Evolutionary conservation across 2,888 invertebrate species (phyloP).

Genomic region (Macrosoma leucophasiata): DNA sequence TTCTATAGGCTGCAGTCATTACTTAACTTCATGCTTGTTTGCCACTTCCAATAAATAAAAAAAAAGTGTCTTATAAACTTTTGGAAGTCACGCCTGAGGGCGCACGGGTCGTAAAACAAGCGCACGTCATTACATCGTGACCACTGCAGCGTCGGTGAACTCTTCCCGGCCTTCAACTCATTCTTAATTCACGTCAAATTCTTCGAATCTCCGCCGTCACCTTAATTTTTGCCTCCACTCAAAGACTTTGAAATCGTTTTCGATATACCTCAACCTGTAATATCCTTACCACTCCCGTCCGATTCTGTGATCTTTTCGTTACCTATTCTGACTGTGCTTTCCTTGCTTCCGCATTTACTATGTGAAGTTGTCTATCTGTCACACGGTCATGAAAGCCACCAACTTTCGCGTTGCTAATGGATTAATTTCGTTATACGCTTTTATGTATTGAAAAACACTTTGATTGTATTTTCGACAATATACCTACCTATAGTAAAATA

Average conservation of each 20-base stretch:
- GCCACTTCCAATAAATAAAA: no score
- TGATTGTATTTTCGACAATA: no score
- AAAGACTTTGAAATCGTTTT: slow-evolving; percentile 10
- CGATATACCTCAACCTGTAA: slow-evolving; percentile 16
- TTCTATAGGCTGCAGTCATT: no score
- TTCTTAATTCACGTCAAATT: no score
- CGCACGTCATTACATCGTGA: slow-evolving; percentile 48
- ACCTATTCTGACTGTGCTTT: slow-evolving; percentile 30
- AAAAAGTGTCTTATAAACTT: slow-evolving; percentile 69
- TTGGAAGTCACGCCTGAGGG: slow-evolving; percentile 63
- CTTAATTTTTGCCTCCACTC: slow-evolving; percentile 5
- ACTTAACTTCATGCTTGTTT: no score
- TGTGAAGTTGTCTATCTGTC: no score
- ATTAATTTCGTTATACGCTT: no score
- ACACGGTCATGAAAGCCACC: no score
- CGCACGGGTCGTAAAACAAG: slow-evolving; percentile 50
- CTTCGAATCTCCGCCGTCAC: not conserved
- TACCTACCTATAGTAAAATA: no score
- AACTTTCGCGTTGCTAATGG: no score
- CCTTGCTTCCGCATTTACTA: no score
- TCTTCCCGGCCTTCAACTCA: not conserved
- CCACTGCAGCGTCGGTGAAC: slow-evolving; percentile 9
- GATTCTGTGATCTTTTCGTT: slow-evolving; percentile 31
- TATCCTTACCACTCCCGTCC: slow-evolving; percentile 27
- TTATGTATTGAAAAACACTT: no score